phyloP scores from a whole-genome alignment of 2,113 vertebrate species.

The Psephotus haematonotus region DNA sequence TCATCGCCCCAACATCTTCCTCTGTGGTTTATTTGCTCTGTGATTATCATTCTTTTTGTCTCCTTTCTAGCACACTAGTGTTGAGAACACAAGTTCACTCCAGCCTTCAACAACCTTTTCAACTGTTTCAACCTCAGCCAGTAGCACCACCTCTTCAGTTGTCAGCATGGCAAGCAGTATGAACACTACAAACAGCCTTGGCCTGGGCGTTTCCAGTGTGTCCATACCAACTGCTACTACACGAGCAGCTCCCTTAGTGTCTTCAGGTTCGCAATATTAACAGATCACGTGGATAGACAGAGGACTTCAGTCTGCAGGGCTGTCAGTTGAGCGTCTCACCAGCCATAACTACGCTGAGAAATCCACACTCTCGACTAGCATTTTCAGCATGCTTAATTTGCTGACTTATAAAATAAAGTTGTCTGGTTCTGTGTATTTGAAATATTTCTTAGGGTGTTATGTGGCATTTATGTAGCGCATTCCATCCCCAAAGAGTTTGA shows the following conservation, averaged over 20 bases:
- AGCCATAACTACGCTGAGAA: background rate
- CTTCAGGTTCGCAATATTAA: slow-evolving; percentile 80
- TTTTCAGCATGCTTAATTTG: slow-evolving; percentile 36
- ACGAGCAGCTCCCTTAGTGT: slow-evolving; percentile 82
- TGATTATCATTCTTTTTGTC: slow-evolving; percentile 15
- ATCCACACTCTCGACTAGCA: background rate
- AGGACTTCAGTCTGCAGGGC: slow-evolving; percentile 28
- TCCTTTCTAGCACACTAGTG: slow-evolving; percentile 82
- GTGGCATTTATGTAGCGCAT: background rate
- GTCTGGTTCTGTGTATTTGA: slow-evolving; percentile 2
- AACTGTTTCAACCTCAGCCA: slow-evolving; percentile 66
- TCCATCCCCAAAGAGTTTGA: background rate
- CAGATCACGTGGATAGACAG: background rate
- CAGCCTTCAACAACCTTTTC: slow-evolving; percentile 82
- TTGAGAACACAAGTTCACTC: slow-evolving; percentile 82
- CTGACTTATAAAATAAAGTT: slow-evolving; percentile 49
- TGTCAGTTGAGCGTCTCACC: slow-evolving; percentile 5
- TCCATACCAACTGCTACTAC: slow-evolving; percentile 79
- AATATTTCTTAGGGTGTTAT: slow-evolving; percentile 18
- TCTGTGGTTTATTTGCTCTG: background rate
- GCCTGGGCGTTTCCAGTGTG: slow-evolving; percentile 80
- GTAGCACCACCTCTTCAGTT: slow-evolving; percentile 76
- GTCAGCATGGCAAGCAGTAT: slow-evolving; percentile 78
- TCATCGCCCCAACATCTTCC: background rate
- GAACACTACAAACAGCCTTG: slow-evolving; percentile 80